These are phyloP conservation scores for Melospiza melodia DNA, from an alignment of 2,113 vertebrate species.

Conservation along the genomic window DNA sequence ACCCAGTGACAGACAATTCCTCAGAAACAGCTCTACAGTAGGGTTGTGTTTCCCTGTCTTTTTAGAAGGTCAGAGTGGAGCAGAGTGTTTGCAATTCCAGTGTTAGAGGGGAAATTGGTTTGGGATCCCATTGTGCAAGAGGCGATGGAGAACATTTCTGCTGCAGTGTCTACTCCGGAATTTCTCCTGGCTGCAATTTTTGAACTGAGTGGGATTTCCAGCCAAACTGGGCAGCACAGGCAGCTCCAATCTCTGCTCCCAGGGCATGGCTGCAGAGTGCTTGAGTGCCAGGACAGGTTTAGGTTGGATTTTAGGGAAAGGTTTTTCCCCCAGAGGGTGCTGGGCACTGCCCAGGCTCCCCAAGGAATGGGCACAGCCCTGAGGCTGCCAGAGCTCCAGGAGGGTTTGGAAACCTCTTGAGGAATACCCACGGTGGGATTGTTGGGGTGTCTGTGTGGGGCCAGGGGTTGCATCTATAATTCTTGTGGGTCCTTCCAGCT, in stretches of 20 bases:
- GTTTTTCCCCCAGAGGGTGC: not conserved
- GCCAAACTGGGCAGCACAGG: not conserved
- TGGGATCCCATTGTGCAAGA: not conserved
- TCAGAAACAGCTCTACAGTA: not conserved
- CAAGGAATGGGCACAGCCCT: not conserved
- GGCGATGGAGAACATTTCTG: not conserved
- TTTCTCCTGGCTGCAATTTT: not conserved
- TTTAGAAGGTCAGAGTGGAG: not conserved
- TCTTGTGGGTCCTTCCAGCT: not conserved
- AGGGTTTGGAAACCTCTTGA: accelerated
- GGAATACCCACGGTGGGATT: not conserved
- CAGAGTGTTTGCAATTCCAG: not conserved
- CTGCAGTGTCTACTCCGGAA: not conserved
- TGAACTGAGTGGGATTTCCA: not conserved
- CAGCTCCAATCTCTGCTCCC: not conserved
- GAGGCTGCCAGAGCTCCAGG: not conserved
- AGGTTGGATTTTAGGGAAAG: accelerated
- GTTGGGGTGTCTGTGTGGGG: accelerated
- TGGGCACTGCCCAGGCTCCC: not conserved
- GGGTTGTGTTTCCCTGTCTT: not conserved
- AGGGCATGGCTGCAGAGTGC: too few relatives aligned
- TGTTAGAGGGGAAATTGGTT: not conserved
- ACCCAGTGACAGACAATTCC: not conserved
- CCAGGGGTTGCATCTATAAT: accelerated
- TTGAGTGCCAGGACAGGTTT: accelerated